Evolutionary conservation across 2,113 vertebrate genomes (phyloP), one percentile per base, ranked within the genome.

Genomic region (Agelaius phoeniceus): DNA sequence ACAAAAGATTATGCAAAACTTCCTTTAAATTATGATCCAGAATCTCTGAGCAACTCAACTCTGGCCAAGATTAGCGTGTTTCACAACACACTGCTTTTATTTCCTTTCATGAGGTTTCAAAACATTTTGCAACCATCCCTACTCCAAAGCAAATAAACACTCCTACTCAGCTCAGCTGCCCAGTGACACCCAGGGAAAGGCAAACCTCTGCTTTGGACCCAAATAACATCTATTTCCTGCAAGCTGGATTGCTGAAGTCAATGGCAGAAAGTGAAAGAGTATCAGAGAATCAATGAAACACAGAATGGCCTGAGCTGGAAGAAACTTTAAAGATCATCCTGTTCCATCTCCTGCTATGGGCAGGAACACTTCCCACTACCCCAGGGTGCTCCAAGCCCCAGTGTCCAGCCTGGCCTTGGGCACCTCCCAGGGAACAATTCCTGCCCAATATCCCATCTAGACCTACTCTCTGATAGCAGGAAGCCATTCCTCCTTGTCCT

Each of bases 121-220:
- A 96, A 79, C 67, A 74, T 91, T 94, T 73, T 9, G 2, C 89
- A 96, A 90, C 21, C 78, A 41, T 9, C 44, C 7, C 84, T 91
- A 93, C 93, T 96, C 91, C 87, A 96, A 93, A 91, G 78, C 71
- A 96, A 96, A 94, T 21, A 96, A 93, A 94, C 30, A 63, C 46
- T 89, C 74, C 87, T 46, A 73, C 85, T 66, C 88, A 43, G 54
- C 67, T 28, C 3, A 44, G 51, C 71, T 62, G 57, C 4, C 90
- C 86, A 69, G 31, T 24, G 61, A 76, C 58, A 8, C 4, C 27
- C 15, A 14, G 4, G 24, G 67, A 49, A 68, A 78, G 35, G 71
- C 74, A 94, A 76, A 75, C 17, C 51, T 30, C 66, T 65, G 63
- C 4, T 84, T 15, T 54, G 39, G 37, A 49, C 67, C 24, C 17